A percentile compares a stretch with the other conserved stretches of the same genome.
Conservation (phyloP, 2,888 invertebrate genomes). For the Ornithoptera priamus region DNA sequence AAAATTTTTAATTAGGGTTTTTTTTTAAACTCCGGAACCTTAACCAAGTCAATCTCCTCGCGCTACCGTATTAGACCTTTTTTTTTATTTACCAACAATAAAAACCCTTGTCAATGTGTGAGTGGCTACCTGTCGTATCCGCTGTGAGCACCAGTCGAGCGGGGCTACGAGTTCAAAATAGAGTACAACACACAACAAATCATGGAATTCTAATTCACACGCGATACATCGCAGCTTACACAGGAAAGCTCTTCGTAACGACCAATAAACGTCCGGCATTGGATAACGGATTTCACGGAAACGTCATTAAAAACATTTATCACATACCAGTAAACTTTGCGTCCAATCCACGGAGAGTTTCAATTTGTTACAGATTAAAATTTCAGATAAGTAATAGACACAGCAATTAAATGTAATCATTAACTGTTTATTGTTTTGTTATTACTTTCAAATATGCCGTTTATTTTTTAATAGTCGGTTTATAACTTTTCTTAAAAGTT, state of each 20-base stretch:
- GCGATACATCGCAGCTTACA: slow-evolving; percentile 51
- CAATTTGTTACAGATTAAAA: slow-evolving; percentile 52
- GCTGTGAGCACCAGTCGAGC: slow-evolving; percentile 25
- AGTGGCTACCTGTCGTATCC: slow-evolving; percentile 69
- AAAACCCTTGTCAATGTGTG: slow-evolving; percentile 56
- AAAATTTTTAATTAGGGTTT: neutral
- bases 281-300: slow-evolving; percentile 40
- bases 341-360: slow-evolving; percentile 42
- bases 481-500: neutral
- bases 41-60: slow-evolving; percentile 23
- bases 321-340: slow-evolving; percentile 41
- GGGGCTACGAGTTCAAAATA: slow-evolving; percentile 50
- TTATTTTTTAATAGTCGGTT: neutral
- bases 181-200: slow-evolving; percentile 41
- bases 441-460: slow-evolving; percentile 6
- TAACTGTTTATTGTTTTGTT: slow-evolving; percentile 47
- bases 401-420: slow-evolving; percentile 59
- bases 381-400: slow-evolving; percentile 50
- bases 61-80: slow-evolving; percentile 39
- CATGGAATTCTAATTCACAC: slow-evolving; percentile 53
- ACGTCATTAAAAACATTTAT: slow-evolving; percentile 39
- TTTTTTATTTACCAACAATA: slow-evolving; percentile 48
- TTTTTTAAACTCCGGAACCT: slow-evolving; percentile 24
- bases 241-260: slow-evolving; percentile 14
- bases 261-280: slow-evolving; percentile 27